These are phyloP conservation scores for Sialia sialis DNA, from an alignment of 2,113 vertebrate species.

Conservation along the genomic window DNA sequence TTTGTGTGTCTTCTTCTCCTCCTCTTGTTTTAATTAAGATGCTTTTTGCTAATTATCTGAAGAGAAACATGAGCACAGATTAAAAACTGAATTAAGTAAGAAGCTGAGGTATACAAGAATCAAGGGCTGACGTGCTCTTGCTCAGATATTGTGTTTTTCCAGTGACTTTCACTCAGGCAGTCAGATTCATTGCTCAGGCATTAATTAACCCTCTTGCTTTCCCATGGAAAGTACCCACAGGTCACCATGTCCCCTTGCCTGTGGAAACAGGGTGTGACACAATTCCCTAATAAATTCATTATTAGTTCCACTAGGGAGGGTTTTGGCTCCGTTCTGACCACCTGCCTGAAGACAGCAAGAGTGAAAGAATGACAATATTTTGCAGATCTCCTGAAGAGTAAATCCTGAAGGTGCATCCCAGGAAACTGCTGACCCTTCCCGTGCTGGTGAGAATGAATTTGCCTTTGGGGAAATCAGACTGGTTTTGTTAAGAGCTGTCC, in stretches of 20 bases:
- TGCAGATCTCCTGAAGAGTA: not conserved
- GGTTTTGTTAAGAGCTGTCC: not conserved
- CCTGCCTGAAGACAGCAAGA: not conserved
- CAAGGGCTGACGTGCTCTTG: not conserved
- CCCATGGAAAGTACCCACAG: not conserved
- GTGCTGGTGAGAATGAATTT: not conserved
- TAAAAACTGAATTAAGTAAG: not conserved
- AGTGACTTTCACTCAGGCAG: not conserved
- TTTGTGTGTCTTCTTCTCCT: not conserved
- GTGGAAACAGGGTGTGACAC: not conserved
- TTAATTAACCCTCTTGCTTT: not conserved
- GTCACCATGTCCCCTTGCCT: not conserved
- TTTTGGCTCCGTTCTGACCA: not conserved
- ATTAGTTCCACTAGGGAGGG: not conserved
- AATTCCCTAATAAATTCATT: not conserved
- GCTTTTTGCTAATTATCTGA: not conserved
- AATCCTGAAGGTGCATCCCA: not conserved
- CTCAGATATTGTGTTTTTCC: not conserved
- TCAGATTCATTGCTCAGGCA: not conserved
- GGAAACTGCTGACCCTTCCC: not conserved
- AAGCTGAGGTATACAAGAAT: not conserved
- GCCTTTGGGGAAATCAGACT: not conserved
- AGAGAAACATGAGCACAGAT: not conserved
- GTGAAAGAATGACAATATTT: not conserved
- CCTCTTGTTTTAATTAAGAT: conserved; percentile 1